A percentile compares a stretch with the other conserved stretches of the same genome.
Evolutionary conservation across 1,140 invertebrate genomes (phyloP).

Genomic region (Aplysia californica): DNA sequence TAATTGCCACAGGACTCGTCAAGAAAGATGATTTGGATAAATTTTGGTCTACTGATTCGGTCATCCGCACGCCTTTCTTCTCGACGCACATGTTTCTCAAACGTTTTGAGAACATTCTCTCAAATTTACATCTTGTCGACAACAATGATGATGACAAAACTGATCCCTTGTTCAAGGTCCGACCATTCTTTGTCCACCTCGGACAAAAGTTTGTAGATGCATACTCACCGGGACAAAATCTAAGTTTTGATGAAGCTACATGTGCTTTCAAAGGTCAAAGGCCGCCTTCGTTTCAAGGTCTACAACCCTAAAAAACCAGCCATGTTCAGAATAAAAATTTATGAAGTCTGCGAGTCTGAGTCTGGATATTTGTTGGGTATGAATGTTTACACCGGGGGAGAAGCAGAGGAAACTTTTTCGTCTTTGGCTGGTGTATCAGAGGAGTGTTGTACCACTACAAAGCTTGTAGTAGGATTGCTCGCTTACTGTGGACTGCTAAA

Average conservation of each 20-base stretch:
- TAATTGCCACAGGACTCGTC: neutral
- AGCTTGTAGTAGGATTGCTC: conserved; percentile 22
- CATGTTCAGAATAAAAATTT: conserved; percentile 34
- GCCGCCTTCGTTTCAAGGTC: conserved; percentile 22
- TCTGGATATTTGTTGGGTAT: conserved; percentile 28
- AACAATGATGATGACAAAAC: conserved; percentile 5
- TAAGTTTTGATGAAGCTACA: conserved; percentile 40
- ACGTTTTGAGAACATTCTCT: conserved; percentile 21
- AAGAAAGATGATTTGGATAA: neutral
- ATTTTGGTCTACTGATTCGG: neutral
- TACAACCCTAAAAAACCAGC: conserved; percentile 39
- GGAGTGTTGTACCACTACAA: conserved; percentile 16
- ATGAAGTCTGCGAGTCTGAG: conserved; percentile 23
- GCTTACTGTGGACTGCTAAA: conserved; percentile 29
- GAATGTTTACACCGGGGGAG: conserved; percentile 21
- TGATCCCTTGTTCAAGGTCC: conserved; percentile 24
- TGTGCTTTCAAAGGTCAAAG: conserved; percentile 34
- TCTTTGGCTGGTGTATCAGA: conserved; percentile 14
- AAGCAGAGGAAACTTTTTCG: neutral
- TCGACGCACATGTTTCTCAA: conserved; percentile 18
- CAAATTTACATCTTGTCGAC: conserved; percentile 24
- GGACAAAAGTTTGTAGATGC: conserved; percentile 24
- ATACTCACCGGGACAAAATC: conserved; percentile 22
- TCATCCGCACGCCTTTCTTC: conserved; percentile 23
- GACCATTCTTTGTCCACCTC: conserved; percentile 23